phyloP scores from a whole-genome alignment of 2,113 vertebrate species.

The Larimichthys polyactis region DNA sequence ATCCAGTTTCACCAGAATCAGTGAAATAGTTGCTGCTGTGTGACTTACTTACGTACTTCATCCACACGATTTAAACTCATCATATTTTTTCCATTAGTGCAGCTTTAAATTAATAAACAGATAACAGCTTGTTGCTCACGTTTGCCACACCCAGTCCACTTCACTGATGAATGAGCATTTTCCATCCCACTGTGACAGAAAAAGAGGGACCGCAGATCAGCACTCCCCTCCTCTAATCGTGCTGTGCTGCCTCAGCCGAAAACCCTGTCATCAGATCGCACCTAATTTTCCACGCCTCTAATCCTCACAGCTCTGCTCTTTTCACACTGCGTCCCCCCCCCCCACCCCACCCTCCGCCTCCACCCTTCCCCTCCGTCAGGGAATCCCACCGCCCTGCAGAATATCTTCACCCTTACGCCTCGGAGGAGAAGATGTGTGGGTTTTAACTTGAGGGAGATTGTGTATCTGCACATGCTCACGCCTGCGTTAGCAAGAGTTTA shows the following conservation, averaged over 20 bases:
- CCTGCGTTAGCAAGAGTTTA: slow-evolving; percentile 28
- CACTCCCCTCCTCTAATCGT: slow-evolving; percentile 21
- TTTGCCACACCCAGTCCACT: neutral
- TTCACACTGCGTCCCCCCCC: neutral
- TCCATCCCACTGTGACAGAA: neutral
- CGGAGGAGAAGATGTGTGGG: neutral
- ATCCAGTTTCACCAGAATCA: too few species aligned
- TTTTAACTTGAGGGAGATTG: neutral
- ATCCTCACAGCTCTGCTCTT: slow-evolving; percentile 37
- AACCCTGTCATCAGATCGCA: slow-evolving; percentile 42
- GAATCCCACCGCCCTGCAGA: slow-evolving; percentile 27
- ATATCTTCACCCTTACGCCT: neutral
- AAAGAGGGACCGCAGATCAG: neutral
- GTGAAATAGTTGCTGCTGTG: too few species aligned
- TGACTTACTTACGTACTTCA: too few species aligned
- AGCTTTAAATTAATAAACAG: neutral
- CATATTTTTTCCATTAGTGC: too few species aligned
- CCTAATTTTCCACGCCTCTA: slow-evolving; percentile 50
- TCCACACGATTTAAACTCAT: too few species aligned
- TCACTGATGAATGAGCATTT: slow-evolving; percentile 14
- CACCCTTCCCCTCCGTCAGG: neutral
- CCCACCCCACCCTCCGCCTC: neutral
- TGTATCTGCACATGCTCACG: slow-evolving; percentile 16
- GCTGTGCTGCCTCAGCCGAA: slow-evolving; percentile 49
- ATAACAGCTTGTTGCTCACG: neutral